phyloP scores from a whole-genome alignment of 2,113 vertebrate species.

The Patagioenas fasciata region DNA sequence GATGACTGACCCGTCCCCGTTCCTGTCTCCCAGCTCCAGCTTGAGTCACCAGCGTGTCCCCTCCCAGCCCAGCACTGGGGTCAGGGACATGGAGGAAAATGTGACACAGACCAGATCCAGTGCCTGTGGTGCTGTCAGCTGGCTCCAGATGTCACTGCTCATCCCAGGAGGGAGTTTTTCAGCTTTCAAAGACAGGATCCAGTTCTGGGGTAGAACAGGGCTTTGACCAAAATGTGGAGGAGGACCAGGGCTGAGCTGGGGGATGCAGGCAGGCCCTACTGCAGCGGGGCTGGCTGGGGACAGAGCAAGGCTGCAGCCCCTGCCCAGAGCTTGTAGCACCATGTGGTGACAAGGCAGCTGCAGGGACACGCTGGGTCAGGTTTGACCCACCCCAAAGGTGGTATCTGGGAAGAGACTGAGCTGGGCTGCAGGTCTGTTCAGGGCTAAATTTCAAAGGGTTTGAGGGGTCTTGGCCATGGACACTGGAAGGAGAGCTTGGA shows the following conservation, averaged over 20 bases:
- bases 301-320: background rate
- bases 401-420: background rate
- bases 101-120: background rate
- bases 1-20: background rate
- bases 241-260: background rate
- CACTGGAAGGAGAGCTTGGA: background rate
- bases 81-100: background rate
- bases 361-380: background rate
- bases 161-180: background rate
- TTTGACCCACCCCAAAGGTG: background rate
- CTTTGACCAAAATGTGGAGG: background rate
- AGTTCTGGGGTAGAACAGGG: background rate
- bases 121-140: background rate
- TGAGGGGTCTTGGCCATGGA: background rate
- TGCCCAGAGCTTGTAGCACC: rapidly evolving
- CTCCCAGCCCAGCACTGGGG: background rate
- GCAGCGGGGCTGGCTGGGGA: background rate
- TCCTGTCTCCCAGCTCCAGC: background rate
- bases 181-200: background rate
- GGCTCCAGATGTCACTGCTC: rapidly evolving
- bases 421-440: background rate
- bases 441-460: background rate
- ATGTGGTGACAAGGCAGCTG: background rate
- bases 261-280: background rate
- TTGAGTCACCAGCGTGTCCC: background rate